phyloP scores from a whole-genome alignment of 2,113 vertebrate species.

The Cryptomyrus ogoouensis region DNA sequence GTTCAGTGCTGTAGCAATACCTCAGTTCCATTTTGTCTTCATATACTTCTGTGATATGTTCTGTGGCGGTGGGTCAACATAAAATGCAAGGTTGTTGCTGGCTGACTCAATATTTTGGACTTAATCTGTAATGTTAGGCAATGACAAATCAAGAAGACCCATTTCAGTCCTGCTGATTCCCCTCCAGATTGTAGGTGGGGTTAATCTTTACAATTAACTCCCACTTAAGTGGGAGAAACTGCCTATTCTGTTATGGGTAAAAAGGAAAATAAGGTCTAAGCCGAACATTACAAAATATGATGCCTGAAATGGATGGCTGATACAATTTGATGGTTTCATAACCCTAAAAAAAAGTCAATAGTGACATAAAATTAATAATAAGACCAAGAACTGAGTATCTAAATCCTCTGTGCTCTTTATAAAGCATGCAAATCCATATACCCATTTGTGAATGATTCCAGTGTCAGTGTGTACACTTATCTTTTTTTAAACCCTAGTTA shows the following conservation, averaged over 20 bases:
- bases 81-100: background rate
- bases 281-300: background rate
- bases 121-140: background rate
- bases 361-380: background rate
- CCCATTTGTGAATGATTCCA: background rate
- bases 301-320: background rate
- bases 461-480: background rate
- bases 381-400: background rate
- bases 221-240: background rate
- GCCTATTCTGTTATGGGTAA: background rate
- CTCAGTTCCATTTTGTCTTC: background rate
- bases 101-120: background rate
- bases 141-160: background rate
- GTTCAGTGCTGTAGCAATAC: background rate
- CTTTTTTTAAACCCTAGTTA: background rate
- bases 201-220: background rate
- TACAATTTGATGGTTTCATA: background rate
- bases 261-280: background rate
- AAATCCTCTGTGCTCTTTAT: background rate
- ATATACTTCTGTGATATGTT: background rate
- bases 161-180: background rate
- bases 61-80: background rate
- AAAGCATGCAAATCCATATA: background rate
- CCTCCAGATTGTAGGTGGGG: background rate
- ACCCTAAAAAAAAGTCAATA: background rate